A percentile compares a stretch with the other conserved stretches of the same genome.
phyloP scores from a whole-genome alignment of 2,797 vertebrate species.

The Decapterus maruadsi region DNA sequence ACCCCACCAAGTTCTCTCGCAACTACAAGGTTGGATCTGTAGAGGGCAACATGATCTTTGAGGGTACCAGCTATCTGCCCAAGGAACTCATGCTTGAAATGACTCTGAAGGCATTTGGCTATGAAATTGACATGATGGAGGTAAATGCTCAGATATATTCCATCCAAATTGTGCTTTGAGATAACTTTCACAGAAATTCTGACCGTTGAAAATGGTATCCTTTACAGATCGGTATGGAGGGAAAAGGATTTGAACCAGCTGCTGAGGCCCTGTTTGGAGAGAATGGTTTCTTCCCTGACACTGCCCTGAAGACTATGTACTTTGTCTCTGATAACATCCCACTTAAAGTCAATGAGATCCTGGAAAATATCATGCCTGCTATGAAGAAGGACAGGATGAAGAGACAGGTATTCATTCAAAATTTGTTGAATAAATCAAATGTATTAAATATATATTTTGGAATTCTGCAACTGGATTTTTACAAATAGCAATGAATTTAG shows the following conservation, averaged over 20 bases:
- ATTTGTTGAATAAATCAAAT: not conserved
- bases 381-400: conserved; percentile 77
- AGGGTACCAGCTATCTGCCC: conserved; percentile 89
- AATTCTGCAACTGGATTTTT: not conserved
- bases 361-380: conserved; percentile 88
- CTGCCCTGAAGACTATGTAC: conserved; percentile 89
- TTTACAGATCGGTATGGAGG: conserved; percentile 92
- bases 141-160: conserved; percentile 76
- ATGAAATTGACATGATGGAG: conserved; percentile 92
- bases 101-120: conserved; percentile 91
- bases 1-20: conserved; percentile 89
- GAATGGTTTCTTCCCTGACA: conserved; percentile 94
- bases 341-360: conserved; percentile 82
- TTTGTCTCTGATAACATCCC: conserved; percentile 91
- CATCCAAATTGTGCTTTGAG: not conserved
- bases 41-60: conserved; percentile 93
- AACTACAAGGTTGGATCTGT: conserved; percentile 81
- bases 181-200: not conserved
- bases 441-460: not conserved
- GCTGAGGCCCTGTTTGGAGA: conserved; percentile 93
- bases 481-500: not conserved
- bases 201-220: conserved; percentile 30
- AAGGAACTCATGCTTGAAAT: conserved; percentile 94
- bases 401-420: conserved; percentile 76
- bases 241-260: conserved; percentile 92